Evolutionary conservation across 1,140 invertebrate genomes (phyloP).

Genomic region (Nasonia vitripennis): DNA sequence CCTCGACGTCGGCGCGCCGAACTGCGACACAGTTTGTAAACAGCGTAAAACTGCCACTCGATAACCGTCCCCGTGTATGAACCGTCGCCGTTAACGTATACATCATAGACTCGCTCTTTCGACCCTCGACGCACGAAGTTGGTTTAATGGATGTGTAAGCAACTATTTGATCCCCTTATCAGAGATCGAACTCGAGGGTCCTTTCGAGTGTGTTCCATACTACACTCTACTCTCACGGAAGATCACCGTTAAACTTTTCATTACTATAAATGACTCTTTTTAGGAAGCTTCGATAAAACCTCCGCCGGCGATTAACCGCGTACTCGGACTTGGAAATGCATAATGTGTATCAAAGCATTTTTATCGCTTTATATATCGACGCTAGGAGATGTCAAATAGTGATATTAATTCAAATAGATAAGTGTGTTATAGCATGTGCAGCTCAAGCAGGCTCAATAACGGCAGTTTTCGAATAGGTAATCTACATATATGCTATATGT

Average conservation of each 20-base stretch:
- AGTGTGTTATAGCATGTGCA: too few species aligned
- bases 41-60: constrained; percentile 56
- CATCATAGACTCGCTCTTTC: background rate
- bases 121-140: constrained; percentile 37
- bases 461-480: too few species aligned
- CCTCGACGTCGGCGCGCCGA: background rate
- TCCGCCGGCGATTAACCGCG: background rate
- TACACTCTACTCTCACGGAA: background rate
- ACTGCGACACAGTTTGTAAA: constrained; percentile 52
- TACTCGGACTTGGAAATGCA: too few species aligned
- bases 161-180: constrained; percentile 46
- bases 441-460: too few species aligned
- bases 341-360: too few species aligned
- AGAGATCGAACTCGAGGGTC: constrained; percentile 33
- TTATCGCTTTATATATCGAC: too few species aligned
- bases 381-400: too few species aligned
- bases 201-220: constrained; percentile 9
- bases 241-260: constrained; percentile 38
- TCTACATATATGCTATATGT: too few species aligned
- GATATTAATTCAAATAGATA: too few species aligned
- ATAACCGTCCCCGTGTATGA: constrained; percentile 29
- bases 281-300: background rate
- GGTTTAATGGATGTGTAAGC: constrained; percentile 48
- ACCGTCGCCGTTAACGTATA: background rate
- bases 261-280: constrained; percentile 17